Evolutionary conservation across 2,113 vertebrate species (phyloP), one percentile per base, ranked within the genome.

Genomic region (Scomber colias): DNA sequence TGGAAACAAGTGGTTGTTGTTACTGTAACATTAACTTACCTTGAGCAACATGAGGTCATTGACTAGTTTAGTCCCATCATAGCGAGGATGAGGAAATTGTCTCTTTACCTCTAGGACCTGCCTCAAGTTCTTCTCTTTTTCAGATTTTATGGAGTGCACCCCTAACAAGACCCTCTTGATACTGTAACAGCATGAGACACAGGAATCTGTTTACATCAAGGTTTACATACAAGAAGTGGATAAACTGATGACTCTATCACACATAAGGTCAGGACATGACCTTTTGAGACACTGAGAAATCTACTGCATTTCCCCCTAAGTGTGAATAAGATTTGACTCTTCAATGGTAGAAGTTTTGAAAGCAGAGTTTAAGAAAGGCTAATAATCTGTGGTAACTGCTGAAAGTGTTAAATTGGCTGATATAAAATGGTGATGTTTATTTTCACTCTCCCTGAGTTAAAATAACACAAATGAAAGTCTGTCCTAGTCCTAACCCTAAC

Each of bases 31-130:
- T 40, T 0, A 4, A 3, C 64, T 88, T 70, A 94, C 94, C 94
- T 93, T 90, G 14, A 95, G 77, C 67, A 95, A 79, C 92, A 87
- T 92, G 59, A 95, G 76, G 81, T 95, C 94, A 48, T 94, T 91
- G 71, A 54, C 77, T 40, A 10, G 2, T 0, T 16, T 61, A 2
- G 0, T 3, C 0, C 0, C 0, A 11, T 89, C 48, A 61, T 76
- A 95, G 14, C 40, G 69, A n/a, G 89, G 91, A 70, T 94, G 90
- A 79, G 35, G 61, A 79, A 84, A 0, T 0, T 0, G 2, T 0
- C 0, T 2, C 9, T 44, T 64, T 2, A 93, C 87, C 0, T 63
- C 70, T 19, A 5, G 15, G 55, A 65, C 49, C 45, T 93, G 91
- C 44, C 82, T 24, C 15, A 11, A 81, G 0, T 71, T 3, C 1